Base-by-base conservation (phyloP, 1,140 invertebrate genomes). In the Drosophila sproati region DNA sequence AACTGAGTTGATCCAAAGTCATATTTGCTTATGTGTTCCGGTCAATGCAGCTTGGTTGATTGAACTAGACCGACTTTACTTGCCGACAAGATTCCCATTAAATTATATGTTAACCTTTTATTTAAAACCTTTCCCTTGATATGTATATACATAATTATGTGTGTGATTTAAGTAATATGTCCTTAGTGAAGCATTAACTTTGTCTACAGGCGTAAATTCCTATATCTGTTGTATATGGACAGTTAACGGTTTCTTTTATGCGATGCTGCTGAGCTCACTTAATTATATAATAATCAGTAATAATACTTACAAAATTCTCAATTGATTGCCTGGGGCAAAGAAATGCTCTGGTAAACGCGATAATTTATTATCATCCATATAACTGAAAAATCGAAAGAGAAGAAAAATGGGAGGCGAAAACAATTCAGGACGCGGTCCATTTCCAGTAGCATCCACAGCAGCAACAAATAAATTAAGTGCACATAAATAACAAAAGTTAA, bases 361-460 rank as follows among this genome's bases (percentile, higher is more conserved):
- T 59, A 93, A 80, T 79, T 86, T 83, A 91, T 93, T 93, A 76
- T 92, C 91, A 79, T 93, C 92, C 85, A 93, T 82, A 78, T 93
- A 91, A 69, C 92, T 93, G 75, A 6, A 82, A 75, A 80, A 73
- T 29, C 39, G 61, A 56, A 35, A 57, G 29, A 10, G 10, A 69
- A 54, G 39, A 12, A 41, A 57, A 69, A 69, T 68, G 47, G 39
- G 45, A 57, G 70, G 48, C 54, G 35, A 47, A 52, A 41, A 56
- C n/a, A 5, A 10, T 45, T 31, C 29, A 50, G 45, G 20, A 39
- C 37, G n/a, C 59, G 32, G 39, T 32, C 51, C 56, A 63, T 62
- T 69, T 68, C 59, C 12, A 59, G 35, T 12, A 41, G 57, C 48
- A 39, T 20, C 43, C 31, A 29, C 39, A n/a, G 55, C 55, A 20